Base-by-base conservation (phyloP, 1,140 invertebrate genomes). In the Pemphigus obesinymphae region DNA sequence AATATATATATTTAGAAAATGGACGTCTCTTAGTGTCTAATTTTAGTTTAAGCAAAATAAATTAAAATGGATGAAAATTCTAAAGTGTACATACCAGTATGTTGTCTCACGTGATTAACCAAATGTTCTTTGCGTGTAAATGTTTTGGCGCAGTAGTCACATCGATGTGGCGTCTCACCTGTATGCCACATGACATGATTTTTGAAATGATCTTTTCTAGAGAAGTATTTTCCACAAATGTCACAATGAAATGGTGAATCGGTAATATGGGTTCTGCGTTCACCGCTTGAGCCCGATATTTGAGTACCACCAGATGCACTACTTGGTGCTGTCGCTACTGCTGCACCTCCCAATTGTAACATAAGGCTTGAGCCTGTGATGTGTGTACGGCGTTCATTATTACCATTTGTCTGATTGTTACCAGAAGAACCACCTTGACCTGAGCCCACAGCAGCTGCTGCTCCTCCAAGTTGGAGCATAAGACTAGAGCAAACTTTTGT, bases 51-150 rank as follows among this genome's bases (percentile, higher is more conserved):
- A 80, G 76, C 76, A 80, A 80, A 80, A 80, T 29, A 63, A 80
- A 80, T 78, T 55, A 58, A 80, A 61, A 43, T 29, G 43, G 11
- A 8, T 17, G n/a, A 50, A 61, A 20, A 29, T 61, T 63, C 37
- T 20, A 63, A 55, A 61, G 6, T 63, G 63, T 80, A 80, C 76
- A 80, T 63, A 80, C 76, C 92, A 83, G 93, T 94, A 86, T 94
- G 92, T 89, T 90, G 88, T 84, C 90, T 88, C 83, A 91, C 89
- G 86, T 93, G 92, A 86, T 94, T 93, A 84, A 93, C 92, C 84
- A 95, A 89, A 87, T 95, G 93, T 87, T 94, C 93, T 85, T 93
- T 92, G 84, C 93, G 89, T 80, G 93, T 94, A 87, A 95, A 95
- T 61, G 92, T 92, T 87, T 95, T 95, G 34, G 91, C 90, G 87